Evolutionary conservation across 1,140 invertebrate species (phyloP).

Genomic region (Bicyclus anynana): DNA sequence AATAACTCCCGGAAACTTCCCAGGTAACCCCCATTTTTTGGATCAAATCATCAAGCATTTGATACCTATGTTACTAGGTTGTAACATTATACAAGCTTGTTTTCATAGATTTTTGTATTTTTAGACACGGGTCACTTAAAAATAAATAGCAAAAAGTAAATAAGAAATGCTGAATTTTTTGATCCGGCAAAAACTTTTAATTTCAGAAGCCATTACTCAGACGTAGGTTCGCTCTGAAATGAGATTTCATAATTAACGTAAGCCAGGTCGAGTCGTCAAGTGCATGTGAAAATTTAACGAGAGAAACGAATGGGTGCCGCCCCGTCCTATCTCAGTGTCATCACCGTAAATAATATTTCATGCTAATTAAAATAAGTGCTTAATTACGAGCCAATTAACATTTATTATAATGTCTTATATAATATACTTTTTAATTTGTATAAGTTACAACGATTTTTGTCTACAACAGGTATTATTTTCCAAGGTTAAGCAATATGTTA

Average conservation of each 20-base stretch:
- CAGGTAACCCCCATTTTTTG: too few species aligned
- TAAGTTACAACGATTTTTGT: too few species aligned
- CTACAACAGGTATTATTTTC: too few species aligned
- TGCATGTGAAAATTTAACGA: constrained; percentile 76
- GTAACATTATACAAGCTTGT: too few species aligned
- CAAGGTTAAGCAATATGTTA: too few species aligned
- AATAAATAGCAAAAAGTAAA: neutral
- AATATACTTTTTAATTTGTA: too few species aligned
- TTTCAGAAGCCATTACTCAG: constrained; percentile 68
- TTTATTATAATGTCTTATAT: too few species aligned
- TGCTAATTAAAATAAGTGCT: constrained; percentile 20
- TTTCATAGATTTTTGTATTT: too few species aligned
- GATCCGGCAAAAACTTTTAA: constrained; percentile 46
- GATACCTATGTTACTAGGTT: too few species aligned
- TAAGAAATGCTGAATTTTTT: constrained; percentile 16
- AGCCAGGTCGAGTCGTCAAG: constrained; percentile 69
- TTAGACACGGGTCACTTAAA: neutral
- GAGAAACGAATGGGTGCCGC: constrained; percentile 40
- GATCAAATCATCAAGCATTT: too few species aligned
- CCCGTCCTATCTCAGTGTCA: constrained; percentile 53
- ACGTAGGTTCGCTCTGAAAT: constrained; percentile 68
- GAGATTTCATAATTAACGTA: constrained; percentile 76
- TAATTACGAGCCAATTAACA: neutral
- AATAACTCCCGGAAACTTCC: too few species aligned
- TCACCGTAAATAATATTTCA: constrained; percentile 21